Base-by-base conservation (phyloP, 1,140 invertebrate genomes). In the Leptinotarsa defecta region DNA sequence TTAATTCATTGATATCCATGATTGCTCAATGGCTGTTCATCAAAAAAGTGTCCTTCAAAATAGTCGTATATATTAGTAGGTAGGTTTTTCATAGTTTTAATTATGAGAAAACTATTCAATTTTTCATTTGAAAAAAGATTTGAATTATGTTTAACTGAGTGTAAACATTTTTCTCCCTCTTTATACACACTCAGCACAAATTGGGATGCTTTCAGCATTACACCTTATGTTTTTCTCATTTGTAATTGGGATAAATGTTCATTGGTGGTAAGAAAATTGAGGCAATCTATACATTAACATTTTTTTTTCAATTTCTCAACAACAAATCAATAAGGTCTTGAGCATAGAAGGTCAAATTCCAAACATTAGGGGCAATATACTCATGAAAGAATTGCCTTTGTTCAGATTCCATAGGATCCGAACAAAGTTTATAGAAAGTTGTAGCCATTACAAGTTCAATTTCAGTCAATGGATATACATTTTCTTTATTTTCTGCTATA, bases 131-230 rank as follows among this genome's bases (percentile, higher is more conserved):
- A 8, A 34, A 34, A 6, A 57, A 57, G 13, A 57, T 57, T 57
- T 57, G 52, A 57, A 57, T 57, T 17, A 57, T 17, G 52, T 57
- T 57, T 57, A n/a, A 57, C 1, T 57, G 52, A n/a, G 2, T 1
- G 2, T 57, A 57, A 57, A 17, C 52, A 57, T 57, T 57, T 57
- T 17, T 57, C 13, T 57, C 52, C 6, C 15, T 27, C 63, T 74
- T 52, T 76, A 48, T 73, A 77, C 61, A 79, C 72, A 34, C 19
- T 24, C 52, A 70, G 70, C 43, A 77, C 73, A 75, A 77, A 68
- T n/a, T 71, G 19, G 20, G 77, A 75, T n/a, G 68, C 75, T n/a
- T 75, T 74, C n/a, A 74, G 63, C 48, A 79, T 71, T 34, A 76
- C 76, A 1, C 70, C 68, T 15, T 69, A 70, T 22, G 64, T 71